Percentiles rank a stretch among this genome's conserved stretches.
Evolutionary conservation across 37 sponge, comb jelly and placozoan genomes (phyloP).

Genomic region (Spongia lamella): DNA sequence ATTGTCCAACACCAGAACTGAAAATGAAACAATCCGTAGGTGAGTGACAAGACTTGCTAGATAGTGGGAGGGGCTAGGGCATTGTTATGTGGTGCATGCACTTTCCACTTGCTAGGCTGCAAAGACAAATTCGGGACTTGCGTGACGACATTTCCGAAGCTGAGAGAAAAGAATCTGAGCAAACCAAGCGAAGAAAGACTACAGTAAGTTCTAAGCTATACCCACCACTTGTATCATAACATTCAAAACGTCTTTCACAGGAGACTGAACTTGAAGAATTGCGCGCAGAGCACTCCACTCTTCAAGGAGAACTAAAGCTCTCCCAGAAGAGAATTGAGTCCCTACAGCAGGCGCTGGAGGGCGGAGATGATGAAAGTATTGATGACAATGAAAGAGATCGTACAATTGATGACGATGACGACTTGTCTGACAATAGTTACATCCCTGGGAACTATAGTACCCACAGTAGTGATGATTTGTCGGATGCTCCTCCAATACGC

Average conservation of each 20-base stretch:
- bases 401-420: too few relatives aligned
- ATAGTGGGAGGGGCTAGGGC: too few relatives aligned
- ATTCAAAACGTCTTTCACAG: conserved; percentile 19
- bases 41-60: conserved; percentile 23
- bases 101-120: conserved; percentile 57
- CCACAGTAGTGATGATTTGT: too few relatives aligned
- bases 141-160: conserved; percentile 67
- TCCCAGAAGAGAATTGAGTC: conserved; percentile 56
- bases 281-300: conserved; percentile 43
- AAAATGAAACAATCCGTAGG: conserved; percentile 11
- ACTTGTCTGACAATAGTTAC: too few relatives aligned
- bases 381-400: not conserved
- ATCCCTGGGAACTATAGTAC: too few relatives aligned
- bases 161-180: conserved; percentile 76
- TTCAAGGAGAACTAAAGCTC: conserved; percentile 61
- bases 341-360: conserved; percentile 59
- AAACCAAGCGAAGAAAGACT: conserved; percentile 45
- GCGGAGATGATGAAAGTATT: conserved; percentile 34
- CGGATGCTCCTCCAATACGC: too few relatives aligned
- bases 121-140: conserved; percentile 68
- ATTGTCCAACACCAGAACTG: conserved; percentile 15
- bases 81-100: conserved; percentile 29
- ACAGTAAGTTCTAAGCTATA: conserved; percentile 42
- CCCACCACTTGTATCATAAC: too few relatives aligned
- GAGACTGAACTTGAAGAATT: conserved; percentile 63